phyloP scores from a whole-genome alignment of 2,113 vertebrate species.

The Galemys pyrenaicus region DNA sequence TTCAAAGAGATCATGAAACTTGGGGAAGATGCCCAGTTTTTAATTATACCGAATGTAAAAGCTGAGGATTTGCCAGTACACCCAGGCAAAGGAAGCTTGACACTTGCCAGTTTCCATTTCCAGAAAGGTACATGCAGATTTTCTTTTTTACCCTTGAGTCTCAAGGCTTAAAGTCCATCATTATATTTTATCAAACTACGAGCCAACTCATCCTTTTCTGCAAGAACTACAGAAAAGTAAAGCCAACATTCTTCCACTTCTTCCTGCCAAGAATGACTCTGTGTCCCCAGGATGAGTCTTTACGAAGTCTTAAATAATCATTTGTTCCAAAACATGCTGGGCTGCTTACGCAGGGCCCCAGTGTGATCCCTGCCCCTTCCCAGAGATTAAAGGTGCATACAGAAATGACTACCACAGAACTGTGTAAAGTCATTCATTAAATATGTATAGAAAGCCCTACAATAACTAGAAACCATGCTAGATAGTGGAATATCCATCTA shows the following conservation, averaged over 20 bases:
- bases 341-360: not conserved
- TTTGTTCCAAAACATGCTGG: not conserved
- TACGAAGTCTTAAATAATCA: not conserved
- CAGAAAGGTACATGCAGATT: not conserved
- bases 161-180: not conserved
- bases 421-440: not conserved
- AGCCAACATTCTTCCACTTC: not conserved
- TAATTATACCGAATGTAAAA: slow-evolving; percentile 8
- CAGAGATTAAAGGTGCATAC: not conserved
- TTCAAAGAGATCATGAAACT: slow-evolving; percentile 11
- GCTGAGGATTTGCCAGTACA: slow-evolving; percentile 35
- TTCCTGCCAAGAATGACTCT: not conserved
- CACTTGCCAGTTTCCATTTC: not conserved
- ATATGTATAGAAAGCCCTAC: not conserved
- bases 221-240: not conserved
- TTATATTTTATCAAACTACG: not conserved
- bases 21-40: slow-evolving; percentile 10
- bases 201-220: slow-evolving; percentile 22
- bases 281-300: not conserved
- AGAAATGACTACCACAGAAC: not conserved
- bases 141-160: not conserved
- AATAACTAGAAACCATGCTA: not conserved
- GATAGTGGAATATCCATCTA: not conserved
- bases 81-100: not conserved
- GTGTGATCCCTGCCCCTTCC: not conserved